A percentile compares a stretch with the other conserved stretches of the same genome.
Conservation (phyloP, 2,797 vertebrate genomes). For the Lepus townsendii region DNA sequence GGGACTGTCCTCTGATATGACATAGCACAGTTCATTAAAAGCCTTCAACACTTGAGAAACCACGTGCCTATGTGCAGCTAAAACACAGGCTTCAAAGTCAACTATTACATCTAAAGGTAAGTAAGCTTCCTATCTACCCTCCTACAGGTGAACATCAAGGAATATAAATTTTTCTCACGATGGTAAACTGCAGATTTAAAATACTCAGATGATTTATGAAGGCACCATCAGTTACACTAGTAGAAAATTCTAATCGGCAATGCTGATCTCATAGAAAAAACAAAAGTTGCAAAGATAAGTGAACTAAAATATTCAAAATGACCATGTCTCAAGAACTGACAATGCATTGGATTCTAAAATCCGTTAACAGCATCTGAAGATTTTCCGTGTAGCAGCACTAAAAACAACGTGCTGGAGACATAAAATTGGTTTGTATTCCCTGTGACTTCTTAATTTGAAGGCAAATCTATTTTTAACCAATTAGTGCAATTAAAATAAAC, state of each 20-base stretch:
- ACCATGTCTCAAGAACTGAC: neutral
- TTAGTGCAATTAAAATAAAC: neutral
- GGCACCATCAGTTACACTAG: neutral
- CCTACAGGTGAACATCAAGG: neutral
- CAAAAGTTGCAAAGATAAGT: neutral
- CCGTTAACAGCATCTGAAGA: neutral
- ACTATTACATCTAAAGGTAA: neutral
- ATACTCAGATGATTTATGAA: neutral
- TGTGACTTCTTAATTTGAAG: constrained; percentile 39
- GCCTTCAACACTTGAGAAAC: neutral
- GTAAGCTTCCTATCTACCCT: neutral
- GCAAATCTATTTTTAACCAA: constrained; percentile 27
- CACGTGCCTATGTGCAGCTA: neutral
- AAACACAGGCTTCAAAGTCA: neutral
- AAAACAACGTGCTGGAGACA: neutral
- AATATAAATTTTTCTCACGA: neutral
- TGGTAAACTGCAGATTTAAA: neutral
- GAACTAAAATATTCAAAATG: neutral
- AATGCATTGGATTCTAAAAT: neutral
- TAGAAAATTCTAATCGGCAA: neutral
- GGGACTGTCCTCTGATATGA: neutral
- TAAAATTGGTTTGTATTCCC: neutral
- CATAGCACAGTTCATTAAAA: neutral
- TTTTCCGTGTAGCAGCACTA: neutral
- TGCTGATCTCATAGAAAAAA: neutral